Base-by-base conservation (phyloP, 2,797 vertebrate species). In the Tapirus indicus region DNA sequence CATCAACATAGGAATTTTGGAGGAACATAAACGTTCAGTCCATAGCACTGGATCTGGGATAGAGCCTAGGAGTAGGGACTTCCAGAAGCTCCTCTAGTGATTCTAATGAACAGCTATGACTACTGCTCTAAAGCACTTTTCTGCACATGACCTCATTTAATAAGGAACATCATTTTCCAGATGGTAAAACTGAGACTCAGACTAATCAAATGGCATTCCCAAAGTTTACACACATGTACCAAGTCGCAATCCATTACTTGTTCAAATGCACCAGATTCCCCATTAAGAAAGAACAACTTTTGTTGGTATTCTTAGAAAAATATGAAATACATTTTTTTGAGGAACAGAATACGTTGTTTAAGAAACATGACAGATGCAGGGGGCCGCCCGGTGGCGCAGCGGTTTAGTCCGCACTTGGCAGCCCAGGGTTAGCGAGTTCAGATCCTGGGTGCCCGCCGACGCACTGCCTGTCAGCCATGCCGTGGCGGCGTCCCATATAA, bases 251-350 rank as follows among this genome's bases (percentile, higher is more conserved):
- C 2, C 20, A 41, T 21, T 41, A n/a, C 29, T 68, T 54, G 5
- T 60, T 58, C 27, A 75, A 29, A 69, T 72, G 56, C 21, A 9
- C 44, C 32, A 72, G 13, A 88, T 74, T 77, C 16, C 0, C 10
- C 62, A 20, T 60, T 80, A 47, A 84, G 25, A 80, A 95, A 85
- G 35, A 49, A 38, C 54, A 49, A 44, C 25, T 78, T 80, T 60
- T 54, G 17, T 91, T 88, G 35, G 10, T 84, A 58, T 84, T 49
- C 38, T 38, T 93, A 75, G 52, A 60, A n/a, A 97, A 72, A 83
- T 62, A 41, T 38, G 18, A 80, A 95, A 58, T 77, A 75, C 11
- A 58, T 18, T 41, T 54, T 78, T 91, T 56, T 72, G 58, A 72
- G 75, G 10, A 95, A 80, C 1, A 84, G 41, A 47, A 10, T 69